Evolutionary conservation across 2,113 vertebrate genomes (phyloP).

Genomic region (Carettochelys insculpta): DNA sequence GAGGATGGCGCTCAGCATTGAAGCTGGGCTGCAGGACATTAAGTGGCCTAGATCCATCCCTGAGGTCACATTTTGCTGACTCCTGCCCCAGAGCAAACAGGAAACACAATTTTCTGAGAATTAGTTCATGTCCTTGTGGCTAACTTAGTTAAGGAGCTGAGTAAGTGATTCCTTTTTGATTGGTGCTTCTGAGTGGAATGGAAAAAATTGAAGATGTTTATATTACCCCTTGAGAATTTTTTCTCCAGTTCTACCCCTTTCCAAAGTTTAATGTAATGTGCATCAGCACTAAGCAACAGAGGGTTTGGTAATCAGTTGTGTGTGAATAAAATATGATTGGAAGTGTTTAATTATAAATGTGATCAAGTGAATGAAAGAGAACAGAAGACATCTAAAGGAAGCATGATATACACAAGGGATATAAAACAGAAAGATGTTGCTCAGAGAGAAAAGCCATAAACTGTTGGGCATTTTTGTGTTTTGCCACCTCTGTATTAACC

Average conservation of each 20-base stretch:
- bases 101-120: background rate
- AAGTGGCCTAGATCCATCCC: too few species aligned
- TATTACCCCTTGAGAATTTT: background rate
- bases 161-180: background rate
- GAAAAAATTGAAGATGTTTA: background rate
- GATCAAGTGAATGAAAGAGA: background rate
- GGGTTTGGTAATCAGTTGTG: constrained; percentile 7
- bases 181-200: background rate
- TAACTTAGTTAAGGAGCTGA: background rate
- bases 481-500: constrained; percentile 63
- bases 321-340: constrained; percentile 51
- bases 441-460: constrained; percentile 56
- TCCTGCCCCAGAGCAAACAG: background rate
- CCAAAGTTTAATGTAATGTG: constrained; percentile 8
- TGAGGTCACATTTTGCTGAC: too few species aligned
- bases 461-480: constrained; percentile 47
- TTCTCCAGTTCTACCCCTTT: background rate
- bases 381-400: constrained; percentile 52
- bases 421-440: constrained; percentile 45
- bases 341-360: constrained; percentile 59
- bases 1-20: too few species aligned
- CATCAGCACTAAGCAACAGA: constrained; percentile 9
- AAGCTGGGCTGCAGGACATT: too few species aligned
- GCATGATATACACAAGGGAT: background rate
- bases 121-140: accelerated